These are phyloP conservation scores for Xenopus borealis DNA, from an alignment of 2,113 vertebrate species.

Conservation along the genomic window DNA sequence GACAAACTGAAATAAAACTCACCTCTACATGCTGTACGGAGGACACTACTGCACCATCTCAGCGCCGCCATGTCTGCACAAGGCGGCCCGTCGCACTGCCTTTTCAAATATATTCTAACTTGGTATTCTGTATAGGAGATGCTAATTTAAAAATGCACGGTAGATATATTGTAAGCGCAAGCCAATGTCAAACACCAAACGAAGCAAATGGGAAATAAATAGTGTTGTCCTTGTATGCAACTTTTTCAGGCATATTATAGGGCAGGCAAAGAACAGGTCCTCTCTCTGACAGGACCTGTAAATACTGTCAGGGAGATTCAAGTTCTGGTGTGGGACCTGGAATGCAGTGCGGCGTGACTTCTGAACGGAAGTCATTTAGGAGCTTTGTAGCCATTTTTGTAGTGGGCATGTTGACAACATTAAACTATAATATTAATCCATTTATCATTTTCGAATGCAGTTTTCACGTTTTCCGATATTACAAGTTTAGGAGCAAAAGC, in stretches of 20 bases:
- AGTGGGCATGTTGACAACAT: constrained; percentile 3
- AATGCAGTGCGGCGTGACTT: background rate
- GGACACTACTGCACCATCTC: constrained; percentile 27
- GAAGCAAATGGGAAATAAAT: background rate
- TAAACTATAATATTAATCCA: too few species aligned
- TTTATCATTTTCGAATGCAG: too few species aligned
- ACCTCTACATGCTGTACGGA: constrained; percentile 38
- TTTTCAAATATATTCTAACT: background rate
- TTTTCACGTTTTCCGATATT: too few species aligned
- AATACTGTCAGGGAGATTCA: constrained; percentile 7
- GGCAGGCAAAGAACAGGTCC: constrained; percentile 6
- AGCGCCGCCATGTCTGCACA: constrained; percentile 21
- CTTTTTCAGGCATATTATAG: background rate
- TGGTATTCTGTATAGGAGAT: background rate
- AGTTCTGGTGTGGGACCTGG: background rate
- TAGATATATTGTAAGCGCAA: too few species aligned
- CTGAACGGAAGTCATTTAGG: background rate
- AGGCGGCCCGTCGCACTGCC: background rate
- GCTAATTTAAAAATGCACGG: background rate
- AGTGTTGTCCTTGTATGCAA: background rate
- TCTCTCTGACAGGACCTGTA: background rate
- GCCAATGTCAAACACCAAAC: too few species aligned
- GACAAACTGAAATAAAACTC: background rate
- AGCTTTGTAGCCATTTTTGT: constrained; percentile 1
- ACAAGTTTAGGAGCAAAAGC: too few species aligned